These are phyloP conservation scores for Heteromyza rotundicornis DNA, from an alignment of 2,888 invertebrate genomes.

Conservation along the genomic window DNA sequence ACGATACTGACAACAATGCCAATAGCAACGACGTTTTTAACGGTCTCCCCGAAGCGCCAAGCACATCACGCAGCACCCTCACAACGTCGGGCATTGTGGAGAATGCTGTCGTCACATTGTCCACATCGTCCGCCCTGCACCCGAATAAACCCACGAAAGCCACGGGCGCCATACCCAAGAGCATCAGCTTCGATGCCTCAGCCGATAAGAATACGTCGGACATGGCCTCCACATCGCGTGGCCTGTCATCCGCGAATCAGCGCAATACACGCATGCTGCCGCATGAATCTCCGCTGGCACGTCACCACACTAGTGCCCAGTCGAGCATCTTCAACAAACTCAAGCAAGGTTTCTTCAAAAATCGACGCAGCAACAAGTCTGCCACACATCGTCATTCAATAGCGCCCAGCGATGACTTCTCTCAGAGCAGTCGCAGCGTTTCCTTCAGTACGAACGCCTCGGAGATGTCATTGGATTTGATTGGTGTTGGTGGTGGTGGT, in stretches of 20 bases:
- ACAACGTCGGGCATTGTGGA: neutral
- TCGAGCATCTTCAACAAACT: too few relatives aligned
- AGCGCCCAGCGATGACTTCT: too few relatives aligned
- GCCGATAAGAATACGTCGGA: conserved; percentile 73
- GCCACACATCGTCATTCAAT: too few relatives aligned
- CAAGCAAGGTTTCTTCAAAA: too few relatives aligned
- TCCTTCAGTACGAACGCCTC: too few relatives aligned
- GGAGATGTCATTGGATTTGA: too few relatives aligned
- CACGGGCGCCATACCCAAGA: conserved; percentile 88
- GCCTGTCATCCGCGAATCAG: too few relatives aligned
- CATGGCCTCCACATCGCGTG: neutral
- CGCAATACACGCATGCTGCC: neutral
- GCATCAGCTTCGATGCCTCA: conserved; percentile 89
- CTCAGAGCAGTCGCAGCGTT: too few relatives aligned
- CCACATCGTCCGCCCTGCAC: neutral
- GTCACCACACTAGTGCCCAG: too few relatives aligned
- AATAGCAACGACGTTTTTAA: conserved; percentile 8
- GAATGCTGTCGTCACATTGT: neutral
- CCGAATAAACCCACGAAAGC: conserved; percentile 68
- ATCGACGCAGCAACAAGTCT: too few relatives aligned
- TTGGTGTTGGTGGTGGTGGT: too few relatives aligned
- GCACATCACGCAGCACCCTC: conserved; percentile 17
- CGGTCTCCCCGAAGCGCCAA: conserved; percentile 19
- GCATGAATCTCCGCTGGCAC: too few relatives aligned
- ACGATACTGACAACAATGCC: conserved; percentile 23